Percentiles rank a stretch among this genome's conserved stretches.
These are phyloP conservation scores for Varecia variegata DNA, from an alignment of 2,797 vertebrate species.

Conservation along the genomic window DNA sequence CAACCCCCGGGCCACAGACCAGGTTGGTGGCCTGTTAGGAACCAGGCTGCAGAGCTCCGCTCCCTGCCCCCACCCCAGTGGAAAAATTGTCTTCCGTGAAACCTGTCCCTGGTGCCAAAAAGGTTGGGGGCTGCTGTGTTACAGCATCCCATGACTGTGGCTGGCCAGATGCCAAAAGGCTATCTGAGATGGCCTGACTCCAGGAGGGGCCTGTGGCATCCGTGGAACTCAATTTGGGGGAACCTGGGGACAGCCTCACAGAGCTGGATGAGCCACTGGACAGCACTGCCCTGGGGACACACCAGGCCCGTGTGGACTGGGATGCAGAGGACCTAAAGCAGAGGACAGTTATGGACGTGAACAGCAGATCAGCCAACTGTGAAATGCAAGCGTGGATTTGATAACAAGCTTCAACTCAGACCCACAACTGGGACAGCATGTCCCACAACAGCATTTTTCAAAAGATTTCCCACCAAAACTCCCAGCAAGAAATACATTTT, in stretches of 20 bases:
- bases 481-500: background rate
- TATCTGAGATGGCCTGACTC: too few relatives aligned
- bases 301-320: rapidly evolving
- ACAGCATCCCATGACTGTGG: too few relatives aligned
- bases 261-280: background rate
- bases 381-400: background rate
- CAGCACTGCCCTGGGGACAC: background rate
- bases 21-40: background rate
- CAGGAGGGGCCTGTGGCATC: too few relatives aligned
- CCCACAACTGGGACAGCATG: background rate
- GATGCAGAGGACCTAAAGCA: background rate
- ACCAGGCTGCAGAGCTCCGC: too few relatives aligned
- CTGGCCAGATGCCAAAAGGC: too few relatives aligned
- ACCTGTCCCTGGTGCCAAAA: too few relatives aligned
- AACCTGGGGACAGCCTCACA: background rate
- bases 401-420: too few relatives aligned
- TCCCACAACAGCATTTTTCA: background rate
- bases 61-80: too few relatives aligned
- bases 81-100: too few relatives aligned
- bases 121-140: too few relatives aligned
- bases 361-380: background rate
- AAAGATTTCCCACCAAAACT: background rate
- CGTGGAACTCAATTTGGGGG: background rate
- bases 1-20: too few relatives aligned
- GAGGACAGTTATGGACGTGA: background rate